Percentiles rank a stretch among this genome's conserved stretches.
These are phyloP conservation scores for Buathra laborator DNA, from an alignment of 2,888 invertebrate species.

Conservation along the genomic window DNA sequence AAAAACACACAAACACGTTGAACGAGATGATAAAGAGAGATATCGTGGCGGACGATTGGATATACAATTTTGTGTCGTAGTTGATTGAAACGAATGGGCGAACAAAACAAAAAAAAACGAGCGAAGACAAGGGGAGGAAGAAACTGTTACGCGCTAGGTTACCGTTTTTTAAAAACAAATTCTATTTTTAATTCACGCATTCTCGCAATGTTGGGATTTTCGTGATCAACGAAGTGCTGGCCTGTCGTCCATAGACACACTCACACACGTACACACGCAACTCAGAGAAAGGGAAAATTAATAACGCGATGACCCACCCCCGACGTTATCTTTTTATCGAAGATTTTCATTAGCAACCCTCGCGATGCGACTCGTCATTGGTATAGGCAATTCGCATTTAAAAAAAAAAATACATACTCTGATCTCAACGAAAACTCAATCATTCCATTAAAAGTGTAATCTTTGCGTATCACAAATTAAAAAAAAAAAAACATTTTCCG, in stretches of 20 bases:
- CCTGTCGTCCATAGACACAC: constrained; percentile 79
- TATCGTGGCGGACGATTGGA: constrained; percentile 63
- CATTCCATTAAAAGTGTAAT: constrained; percentile 55
- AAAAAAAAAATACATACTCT: constrained; percentile 18
- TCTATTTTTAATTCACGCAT: constrained; percentile 84
- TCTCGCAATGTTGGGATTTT: constrained; percentile 84
- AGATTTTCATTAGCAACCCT: constrained; percentile 28
- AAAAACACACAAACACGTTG: constrained; percentile 68
- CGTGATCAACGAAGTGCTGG: constrained; percentile 85
- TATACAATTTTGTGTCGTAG: constrained; percentile 70
- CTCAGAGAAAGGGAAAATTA: constrained; percentile 50
- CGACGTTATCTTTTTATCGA: constrained; percentile 29
- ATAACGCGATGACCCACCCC: constrained; percentile 16
- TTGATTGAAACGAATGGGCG: constrained; percentile 56
- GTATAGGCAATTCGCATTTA: background rate
- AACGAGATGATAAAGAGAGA: constrained; percentile 57
- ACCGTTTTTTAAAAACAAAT: constrained; percentile 78
- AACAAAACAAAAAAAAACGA: constrained; percentile 65
- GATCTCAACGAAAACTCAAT: constrained; percentile 61
- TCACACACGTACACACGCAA: constrained; percentile 70
- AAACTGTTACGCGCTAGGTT: constrained; percentile 84
- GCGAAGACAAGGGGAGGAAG: constrained; percentile 69
- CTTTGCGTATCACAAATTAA: background rate
- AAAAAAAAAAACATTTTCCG: background rate
- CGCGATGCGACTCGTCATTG: constrained; percentile 1